Percentiles rank a stretch among this genome's conserved stretches.
These are phyloP conservation scores for Tetanocera ferruginea DNA, from an alignment of 2,888 invertebrate species.

Conservation along the genomic window DNA sequence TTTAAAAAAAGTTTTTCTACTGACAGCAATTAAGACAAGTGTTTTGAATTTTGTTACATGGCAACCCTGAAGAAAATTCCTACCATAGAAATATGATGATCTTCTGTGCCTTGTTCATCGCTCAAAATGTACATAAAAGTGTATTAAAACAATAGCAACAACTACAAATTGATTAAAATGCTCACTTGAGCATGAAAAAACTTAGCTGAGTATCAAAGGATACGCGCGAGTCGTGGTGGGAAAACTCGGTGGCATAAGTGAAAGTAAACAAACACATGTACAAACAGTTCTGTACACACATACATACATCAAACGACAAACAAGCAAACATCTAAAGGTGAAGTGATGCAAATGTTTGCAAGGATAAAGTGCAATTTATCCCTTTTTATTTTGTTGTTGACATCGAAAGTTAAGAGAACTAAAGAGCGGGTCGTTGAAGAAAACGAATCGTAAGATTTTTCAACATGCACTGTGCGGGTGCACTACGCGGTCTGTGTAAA, in stretches of 20 bases:
- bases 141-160: background rate
- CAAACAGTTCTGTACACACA: background rate
- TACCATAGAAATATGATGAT: background rate
- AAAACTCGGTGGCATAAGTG: background rate
- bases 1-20: background rate
- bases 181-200: constrained; percentile 15
- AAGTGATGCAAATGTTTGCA: constrained; percentile 16
- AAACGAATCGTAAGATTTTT: background rate
- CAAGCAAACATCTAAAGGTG: constrained; percentile 6
- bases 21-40: background rate
- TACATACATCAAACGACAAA: background rate
- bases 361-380: constrained; percentile 23
- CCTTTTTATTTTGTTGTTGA: background rate
- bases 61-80: background rate
- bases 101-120: background rate
- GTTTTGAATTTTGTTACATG: background rate
- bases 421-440: background rate
- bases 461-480: background rate
- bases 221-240: background rate
- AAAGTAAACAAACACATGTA: background rate
- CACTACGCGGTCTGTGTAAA: background rate
- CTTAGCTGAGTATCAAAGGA: background rate
- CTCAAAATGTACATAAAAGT: constrained; percentile 3
- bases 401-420: background rate
- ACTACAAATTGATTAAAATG: constrained; percentile 22